These are phyloP conservation scores for Protonemura montana DNA, from an alignment of 2,888 invertebrate genomes.

Conservation along the genomic window DNA sequence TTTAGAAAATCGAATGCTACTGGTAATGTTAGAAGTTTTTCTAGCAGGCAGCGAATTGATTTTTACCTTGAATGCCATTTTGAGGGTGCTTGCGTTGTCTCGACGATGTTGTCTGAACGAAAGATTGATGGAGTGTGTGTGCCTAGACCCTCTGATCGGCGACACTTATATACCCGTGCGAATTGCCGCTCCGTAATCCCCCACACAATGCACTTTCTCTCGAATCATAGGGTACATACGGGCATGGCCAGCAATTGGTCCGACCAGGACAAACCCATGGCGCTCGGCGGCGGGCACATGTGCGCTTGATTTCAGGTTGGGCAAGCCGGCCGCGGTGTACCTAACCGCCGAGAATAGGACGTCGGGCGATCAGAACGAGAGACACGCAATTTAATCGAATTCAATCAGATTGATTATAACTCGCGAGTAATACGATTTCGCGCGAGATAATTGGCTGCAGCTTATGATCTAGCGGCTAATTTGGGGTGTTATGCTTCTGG, in stretches of 20 bases:
- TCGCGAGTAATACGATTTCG: background rate
- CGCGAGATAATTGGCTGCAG: background rate
- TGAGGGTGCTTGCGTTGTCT: constrained; percentile 8
- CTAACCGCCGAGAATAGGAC: too few species aligned
- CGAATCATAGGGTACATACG: constrained; percentile 27
- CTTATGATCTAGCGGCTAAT: background rate
- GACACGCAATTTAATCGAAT: too few species aligned
- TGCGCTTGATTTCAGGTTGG: background rate
- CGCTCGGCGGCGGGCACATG: too few species aligned
- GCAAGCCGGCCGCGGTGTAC: background rate
- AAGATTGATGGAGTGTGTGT: constrained; percentile 13
- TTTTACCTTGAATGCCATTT: constrained; percentile 39
- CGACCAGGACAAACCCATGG: background rate
- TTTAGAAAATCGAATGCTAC: constrained; percentile 14
- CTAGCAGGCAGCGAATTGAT: background rate
- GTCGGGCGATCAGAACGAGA: too few species aligned
- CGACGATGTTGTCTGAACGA: constrained; percentile 12
- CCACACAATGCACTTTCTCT: constrained; percentile 40
- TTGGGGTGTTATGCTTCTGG: background rate
- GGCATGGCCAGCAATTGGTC: constrained; percentile 9
- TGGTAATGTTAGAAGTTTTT: too few species aligned
- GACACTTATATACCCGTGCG: constrained; percentile 34
- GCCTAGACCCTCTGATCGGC: background rate
- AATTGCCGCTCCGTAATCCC: constrained; percentile 20
- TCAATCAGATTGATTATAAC: background rate